Evolutionary conservation across 1,140 invertebrate genomes (phyloP).

Genomic region (Zelostemma sp.): DNA sequence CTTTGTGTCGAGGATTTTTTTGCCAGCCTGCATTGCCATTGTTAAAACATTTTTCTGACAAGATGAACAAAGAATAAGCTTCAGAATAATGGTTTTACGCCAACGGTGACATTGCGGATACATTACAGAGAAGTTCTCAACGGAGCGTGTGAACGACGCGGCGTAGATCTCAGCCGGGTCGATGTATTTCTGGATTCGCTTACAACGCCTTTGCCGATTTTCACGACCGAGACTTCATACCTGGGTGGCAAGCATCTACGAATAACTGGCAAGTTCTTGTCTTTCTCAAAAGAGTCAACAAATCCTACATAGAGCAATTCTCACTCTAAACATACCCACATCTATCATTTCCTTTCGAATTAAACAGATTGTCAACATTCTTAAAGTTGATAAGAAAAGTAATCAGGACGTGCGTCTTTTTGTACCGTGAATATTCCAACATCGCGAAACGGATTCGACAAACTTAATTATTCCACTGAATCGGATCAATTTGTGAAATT

Average conservation of each 20-base stretch:
- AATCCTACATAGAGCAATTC: no score
- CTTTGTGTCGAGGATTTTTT: neutral
- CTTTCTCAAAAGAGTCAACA: no score
- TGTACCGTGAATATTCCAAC: no score
- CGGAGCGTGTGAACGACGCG: conserved; percentile 72
- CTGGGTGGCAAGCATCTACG: conserved; percentile 80
- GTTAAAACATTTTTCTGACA: neutral
- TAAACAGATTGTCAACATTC: no score
- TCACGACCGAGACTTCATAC: conserved; percentile 75
- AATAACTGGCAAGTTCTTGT: conserved; percentile 72
- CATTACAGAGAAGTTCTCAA: conserved; percentile 69
- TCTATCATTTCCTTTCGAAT: no score
- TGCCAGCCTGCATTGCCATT: neutral
- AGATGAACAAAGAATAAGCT: conserved; percentile 3
- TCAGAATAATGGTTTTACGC: conserved; percentile 8
- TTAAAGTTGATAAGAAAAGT: no score
- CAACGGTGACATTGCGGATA: conserved; percentile 9
- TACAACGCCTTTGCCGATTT: conserved; percentile 72
- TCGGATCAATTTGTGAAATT: no score
- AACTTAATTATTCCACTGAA: no score
- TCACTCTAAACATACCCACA: no score
- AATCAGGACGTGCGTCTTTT: no score
- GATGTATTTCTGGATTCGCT: conserved; percentile 78
- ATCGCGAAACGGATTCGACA: no score
- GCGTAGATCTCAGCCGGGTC: conserved; percentile 73